phyloP scores from a whole-genome alignment of 2,113 vertebrate species.

The Ia io region DNA sequence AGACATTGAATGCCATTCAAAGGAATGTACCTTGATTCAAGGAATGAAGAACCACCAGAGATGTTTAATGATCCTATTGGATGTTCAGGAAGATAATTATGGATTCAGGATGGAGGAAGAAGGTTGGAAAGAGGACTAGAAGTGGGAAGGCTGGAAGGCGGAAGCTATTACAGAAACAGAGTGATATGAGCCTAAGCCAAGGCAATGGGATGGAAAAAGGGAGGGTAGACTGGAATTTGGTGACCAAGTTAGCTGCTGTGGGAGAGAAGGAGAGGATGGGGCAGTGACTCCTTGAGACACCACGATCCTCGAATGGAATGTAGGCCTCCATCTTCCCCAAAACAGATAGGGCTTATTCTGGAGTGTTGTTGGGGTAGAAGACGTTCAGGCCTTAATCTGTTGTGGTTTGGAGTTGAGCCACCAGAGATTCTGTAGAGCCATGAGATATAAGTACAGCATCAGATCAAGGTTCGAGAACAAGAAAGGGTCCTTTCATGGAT shows the following conservation, averaged over 20 bases:
- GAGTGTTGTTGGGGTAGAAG: background rate
- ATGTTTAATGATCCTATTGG: background rate
- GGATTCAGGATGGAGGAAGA: background rate
- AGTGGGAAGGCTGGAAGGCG: background rate
- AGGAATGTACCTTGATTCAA: background rate
- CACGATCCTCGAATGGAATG: background rate
- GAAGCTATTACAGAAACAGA: background rate
- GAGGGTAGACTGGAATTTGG: background rate
- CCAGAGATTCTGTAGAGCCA: background rate
- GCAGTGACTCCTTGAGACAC: background rate
- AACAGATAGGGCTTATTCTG: background rate
- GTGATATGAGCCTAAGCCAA: background rate
- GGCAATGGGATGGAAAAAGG: background rate
- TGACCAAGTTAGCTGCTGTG: background rate
- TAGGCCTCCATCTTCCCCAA: background rate
- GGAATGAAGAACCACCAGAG: background rate
- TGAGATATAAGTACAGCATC: background rate
- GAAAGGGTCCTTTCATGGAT: background rate
- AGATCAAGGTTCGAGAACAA: background rate
- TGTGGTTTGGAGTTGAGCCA: background rate
- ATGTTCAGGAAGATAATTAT: background rate
- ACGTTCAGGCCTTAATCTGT: background rate
- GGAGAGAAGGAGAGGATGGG: background rate
- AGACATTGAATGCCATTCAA: background rate
- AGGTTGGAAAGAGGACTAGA: background rate